Evolutionary conservation across 2,888 invertebrate genomes (phyloP), one percentile per base, ranked within the genome.

Genomic region (Pterostichus madidus): DNA sequence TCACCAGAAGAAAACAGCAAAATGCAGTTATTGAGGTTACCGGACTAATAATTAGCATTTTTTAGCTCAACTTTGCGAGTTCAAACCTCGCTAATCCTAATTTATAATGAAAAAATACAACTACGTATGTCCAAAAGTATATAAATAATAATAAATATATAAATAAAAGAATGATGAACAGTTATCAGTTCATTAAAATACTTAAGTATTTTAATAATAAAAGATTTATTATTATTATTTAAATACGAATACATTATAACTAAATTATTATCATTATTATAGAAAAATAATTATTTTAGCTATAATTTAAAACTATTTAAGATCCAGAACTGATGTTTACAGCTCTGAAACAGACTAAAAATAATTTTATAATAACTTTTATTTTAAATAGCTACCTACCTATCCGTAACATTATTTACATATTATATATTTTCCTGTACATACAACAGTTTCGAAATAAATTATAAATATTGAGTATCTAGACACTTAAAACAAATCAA

Each of bases 381-480:
- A 49, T 64, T 59, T 64, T 64, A 64, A 64, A 64, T 64, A 64
- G 64, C 64, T 64, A 64, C 64, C 64, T 64, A 64, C n/a, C 64
- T 35, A 64, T 59, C 59, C 24, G 11, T 64, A 32, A 64, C 32
- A 35, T 64, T 64, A 64, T 64, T 64, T 64, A 64, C 64, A 64
- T 64, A 49, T 49, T 49, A 49, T 32, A 61, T 61, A 32, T 61
- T 59, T 13, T 64, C 59, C 17, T 64, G 32, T 64, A 64, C 64
- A 64, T 64, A 32, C 13, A 49, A 49, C 49, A 49, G 11, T 49
- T 35, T 32, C 64, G 32, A 35, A 64, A 64, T 64, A 64, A 64
- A 35, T 64, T 64, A 64, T 13, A 64, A 13, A 64, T 64, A 64
- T 64, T 31, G 64, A 64, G 64, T 64, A 64, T 64, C 35, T 64